Conservation (phyloP, 2,888 invertebrate genomes). For the Latrodectus hesperus region DNA sequence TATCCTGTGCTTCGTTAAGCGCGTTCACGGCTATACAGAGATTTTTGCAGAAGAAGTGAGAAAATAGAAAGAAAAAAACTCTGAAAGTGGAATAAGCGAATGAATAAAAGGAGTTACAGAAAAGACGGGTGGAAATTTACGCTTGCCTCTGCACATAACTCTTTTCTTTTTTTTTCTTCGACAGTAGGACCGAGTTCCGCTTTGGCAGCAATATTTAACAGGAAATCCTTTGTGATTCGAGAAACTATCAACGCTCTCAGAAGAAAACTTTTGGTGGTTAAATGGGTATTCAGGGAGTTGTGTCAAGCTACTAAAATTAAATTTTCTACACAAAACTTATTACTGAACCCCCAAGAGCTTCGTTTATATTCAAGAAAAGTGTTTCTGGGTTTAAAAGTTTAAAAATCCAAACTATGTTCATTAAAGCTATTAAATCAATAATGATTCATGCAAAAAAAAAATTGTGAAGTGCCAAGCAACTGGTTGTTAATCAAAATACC, state of each 20-base stretch:
- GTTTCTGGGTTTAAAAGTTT: too few relatives aligned
- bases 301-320: slow-evolving; percentile 22
- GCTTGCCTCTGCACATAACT: not conserved
- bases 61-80: not conserved
- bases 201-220: slow-evolving; percentile 38
- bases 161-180: slow-evolving; percentile 8
- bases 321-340: too few relatives aligned
- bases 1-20: slow-evolving; percentile 53
- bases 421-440: too few relatives aligned
- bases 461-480: too few relatives aligned
- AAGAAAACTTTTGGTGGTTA: slow-evolving; percentile 11
- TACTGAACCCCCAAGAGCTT: too few relatives aligned
- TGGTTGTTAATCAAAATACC: too few relatives aligned
- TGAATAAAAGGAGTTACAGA: not conserved
- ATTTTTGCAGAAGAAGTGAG: not conserved
- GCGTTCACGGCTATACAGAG: slow-evolving; percentile 13
- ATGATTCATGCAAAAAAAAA: too few relatives aligned
- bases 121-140: slow-evolving; percentile 38
- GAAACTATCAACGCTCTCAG: not conserved
- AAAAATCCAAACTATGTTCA: too few relatives aligned
- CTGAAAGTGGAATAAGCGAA: slow-evolving; percentile 18
- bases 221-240: slow-evolving; percentile 49
- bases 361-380: too few relatives aligned
- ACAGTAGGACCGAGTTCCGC: slow-evolving; percentile 1
- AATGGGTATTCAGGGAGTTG: slow-evolving; percentile 6